Conservation (phyloP, 2,797 vertebrate species). For the Pogonophryne albipinna region DNA sequence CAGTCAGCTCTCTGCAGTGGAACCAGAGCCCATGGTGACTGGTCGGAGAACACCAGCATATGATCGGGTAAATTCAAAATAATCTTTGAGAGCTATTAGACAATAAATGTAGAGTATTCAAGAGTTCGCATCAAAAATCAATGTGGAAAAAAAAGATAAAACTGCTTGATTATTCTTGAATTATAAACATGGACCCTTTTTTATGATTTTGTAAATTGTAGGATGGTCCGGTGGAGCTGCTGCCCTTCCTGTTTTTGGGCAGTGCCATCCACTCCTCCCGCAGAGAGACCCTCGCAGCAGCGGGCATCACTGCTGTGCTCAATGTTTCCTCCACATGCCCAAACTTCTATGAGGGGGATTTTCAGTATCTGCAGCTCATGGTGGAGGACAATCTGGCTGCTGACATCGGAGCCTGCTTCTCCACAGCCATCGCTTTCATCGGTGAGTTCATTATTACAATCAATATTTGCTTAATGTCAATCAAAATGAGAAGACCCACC, state of each 20-base stretch:
- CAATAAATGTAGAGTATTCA: background rate
- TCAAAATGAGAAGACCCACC: background rate
- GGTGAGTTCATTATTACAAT: conserved; percentile 74
- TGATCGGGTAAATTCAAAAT: conserved; percentile 84
- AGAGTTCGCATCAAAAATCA: background rate
- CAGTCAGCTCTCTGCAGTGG: conserved; percentile 46
- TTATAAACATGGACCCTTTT: conserved; percentile 2
- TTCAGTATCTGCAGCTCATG: conserved; percentile 87
- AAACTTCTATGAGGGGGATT: conserved; percentile 88
- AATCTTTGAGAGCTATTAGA: background rate
- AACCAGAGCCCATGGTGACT: conserved; percentile 60
- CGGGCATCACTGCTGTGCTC: conserved; percentile 89
- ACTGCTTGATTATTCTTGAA: background rate
- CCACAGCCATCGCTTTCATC: conserved; percentile 89
- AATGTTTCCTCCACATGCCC: conserved; percentile 91
- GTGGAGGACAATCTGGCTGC: conserved; percentile 90
- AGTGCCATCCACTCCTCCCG: conserved; percentile 89
- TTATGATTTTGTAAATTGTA: conserved; percentile 46
- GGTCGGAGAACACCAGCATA: conserved; percentile 84
- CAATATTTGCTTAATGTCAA: background rate
- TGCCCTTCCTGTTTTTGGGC: conserved; percentile 90
- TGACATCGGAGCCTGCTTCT: conserved; percentile 89
- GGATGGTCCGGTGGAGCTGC: conserved; percentile 90
- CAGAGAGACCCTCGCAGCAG: conserved; percentile 84
- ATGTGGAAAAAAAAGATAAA: background rate